A percentile compares a stretch with the other conserved stretches of the same genome.
phyloP scores from a whole-genome alignment of 2,797 vertebrate genomes.

The Margarornis squamiger region DNA sequence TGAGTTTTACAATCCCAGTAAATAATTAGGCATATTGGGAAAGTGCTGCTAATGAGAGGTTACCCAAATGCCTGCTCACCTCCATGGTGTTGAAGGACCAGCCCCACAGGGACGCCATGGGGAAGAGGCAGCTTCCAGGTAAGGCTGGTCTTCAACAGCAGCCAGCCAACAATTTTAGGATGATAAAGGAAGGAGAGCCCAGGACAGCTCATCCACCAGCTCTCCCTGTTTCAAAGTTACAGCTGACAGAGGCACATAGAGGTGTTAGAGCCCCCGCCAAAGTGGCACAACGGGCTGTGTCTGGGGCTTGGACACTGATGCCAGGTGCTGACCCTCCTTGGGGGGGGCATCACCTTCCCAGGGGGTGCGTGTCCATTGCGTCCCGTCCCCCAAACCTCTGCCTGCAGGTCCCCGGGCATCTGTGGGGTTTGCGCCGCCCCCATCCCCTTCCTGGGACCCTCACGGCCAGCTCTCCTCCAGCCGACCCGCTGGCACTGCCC shows the following conservation, averaged over 20 bases:
- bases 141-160: neutral
- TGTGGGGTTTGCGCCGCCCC: neutral
- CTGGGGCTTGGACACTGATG: neutral
- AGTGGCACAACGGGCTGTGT: accelerated
- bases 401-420: neutral
- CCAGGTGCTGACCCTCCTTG: neutral
- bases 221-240: neutral
- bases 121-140: neutral
- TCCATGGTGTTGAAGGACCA: neutral
- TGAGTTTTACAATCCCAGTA: neutral
- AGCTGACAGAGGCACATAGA: neutral
- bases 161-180: neutral
- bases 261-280: accelerated
- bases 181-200: accelerated
- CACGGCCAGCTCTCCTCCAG: neutral
- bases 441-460: accelerated
- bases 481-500: neutral
- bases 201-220: neutral
- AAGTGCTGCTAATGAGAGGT: neutral
- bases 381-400: neutral
- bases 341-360: neutral
- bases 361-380: accelerated
- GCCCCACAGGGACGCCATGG: neutral
- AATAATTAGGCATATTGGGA: neutral
- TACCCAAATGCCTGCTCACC: neutral